Evolutionary conservation across 2,888 invertebrate genomes (phyloP).

Genomic region (Oscheius sp.): DNA sequence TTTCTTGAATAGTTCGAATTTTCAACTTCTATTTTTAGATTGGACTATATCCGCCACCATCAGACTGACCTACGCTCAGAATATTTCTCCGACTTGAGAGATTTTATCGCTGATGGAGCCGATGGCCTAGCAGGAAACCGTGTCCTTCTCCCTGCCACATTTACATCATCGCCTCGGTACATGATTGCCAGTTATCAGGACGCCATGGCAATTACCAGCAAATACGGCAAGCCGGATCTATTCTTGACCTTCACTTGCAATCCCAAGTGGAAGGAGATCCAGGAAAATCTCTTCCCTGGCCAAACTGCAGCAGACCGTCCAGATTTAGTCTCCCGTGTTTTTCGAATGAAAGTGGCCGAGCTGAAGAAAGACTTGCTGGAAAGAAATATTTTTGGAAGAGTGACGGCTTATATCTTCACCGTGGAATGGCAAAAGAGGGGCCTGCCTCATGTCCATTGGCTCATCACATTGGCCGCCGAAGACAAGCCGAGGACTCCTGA

Average conservation of each 20-base stretch:
- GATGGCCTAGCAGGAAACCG: slow-evolving; percentile 43
- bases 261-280: slow-evolving; percentile 70
- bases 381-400: slow-evolving; percentile 55
- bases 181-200: slow-evolving; percentile 50
- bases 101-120: slow-evolving; percentile 18
- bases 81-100: neutral
- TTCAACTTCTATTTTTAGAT: too few species aligned
- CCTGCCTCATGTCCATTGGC: slow-evolving; percentile 67
- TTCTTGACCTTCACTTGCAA: slow-evolving; percentile 73
- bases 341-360: slow-evolving; percentile 56
- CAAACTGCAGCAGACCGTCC: slow-evolving; percentile 60
- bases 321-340: slow-evolving; percentile 64
- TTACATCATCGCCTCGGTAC: slow-evolving; percentile 73
- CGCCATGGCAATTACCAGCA: slow-evolving; percentile 63
- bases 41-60: neutral
- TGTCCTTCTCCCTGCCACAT: slow-evolving; percentile 64
- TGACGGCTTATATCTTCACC: slow-evolving; percentile 54
- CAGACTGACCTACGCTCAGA: neutral
- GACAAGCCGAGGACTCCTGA: slow-evolving; percentile 47
- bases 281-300: slow-evolving; percentile 43
- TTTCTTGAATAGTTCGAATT: neutral
- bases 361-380: slow-evolving; percentile 59
- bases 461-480: slow-evolving; percentile 59
- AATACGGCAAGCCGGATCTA: slow-evolving; percentile 63
- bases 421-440: slow-evolving; percentile 72